Evolutionary conservation across 2,113 vertebrate species (phyloP).

Genomic region (Sinocyclocheilus rhinocerous): DNA sequence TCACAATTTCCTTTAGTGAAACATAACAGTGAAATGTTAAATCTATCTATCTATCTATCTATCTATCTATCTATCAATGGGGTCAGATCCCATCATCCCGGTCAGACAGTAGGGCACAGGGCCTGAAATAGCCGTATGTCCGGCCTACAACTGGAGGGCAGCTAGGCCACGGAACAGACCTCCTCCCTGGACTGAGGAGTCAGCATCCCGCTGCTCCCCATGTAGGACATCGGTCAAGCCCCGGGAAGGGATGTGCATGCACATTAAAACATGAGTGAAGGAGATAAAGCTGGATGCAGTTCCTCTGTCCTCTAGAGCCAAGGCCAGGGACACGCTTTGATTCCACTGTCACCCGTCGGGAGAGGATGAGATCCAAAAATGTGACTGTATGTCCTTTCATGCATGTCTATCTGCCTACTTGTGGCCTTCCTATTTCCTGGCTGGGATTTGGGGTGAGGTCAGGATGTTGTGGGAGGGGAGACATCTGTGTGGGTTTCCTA

Average conservation of each 20-base stretch:
- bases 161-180: constrained; percentile 85
- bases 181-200: constrained; percentile 82
- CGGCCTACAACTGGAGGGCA: constrained; percentile 73
- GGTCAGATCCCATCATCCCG: constrained; percentile 43
- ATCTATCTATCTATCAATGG: constrained; percentile 4
- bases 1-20: constrained; percentile 68
- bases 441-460: constrained; percentile 63
- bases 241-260: constrained; percentile 46
- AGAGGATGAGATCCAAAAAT: constrained; percentile 65
- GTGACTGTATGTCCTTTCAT: constrained; percentile 36
- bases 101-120: constrained; percentile 39
- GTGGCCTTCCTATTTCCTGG: constrained; percentile 76
- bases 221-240: constrained; percentile 58
- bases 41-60: constrained; percentile 43
- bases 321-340: constrained; percentile 71
- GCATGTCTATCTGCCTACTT: constrained; percentile 55
- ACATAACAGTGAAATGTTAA: constrained; percentile 58
- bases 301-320: constrained; percentile 70
- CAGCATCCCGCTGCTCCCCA: constrained; percentile 71
- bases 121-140: constrained; percentile 71
- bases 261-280: constrained; percentile 30
- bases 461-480: constrained; percentile 67
- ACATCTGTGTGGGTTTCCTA: constrained; percentile 79
- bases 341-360: constrained; percentile 70
- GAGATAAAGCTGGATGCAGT: constrained; percentile 49